Evolutionary conservation across 1,140 invertebrate species (phyloP).

Genomic region (Melanaphis sacchari): DNA sequence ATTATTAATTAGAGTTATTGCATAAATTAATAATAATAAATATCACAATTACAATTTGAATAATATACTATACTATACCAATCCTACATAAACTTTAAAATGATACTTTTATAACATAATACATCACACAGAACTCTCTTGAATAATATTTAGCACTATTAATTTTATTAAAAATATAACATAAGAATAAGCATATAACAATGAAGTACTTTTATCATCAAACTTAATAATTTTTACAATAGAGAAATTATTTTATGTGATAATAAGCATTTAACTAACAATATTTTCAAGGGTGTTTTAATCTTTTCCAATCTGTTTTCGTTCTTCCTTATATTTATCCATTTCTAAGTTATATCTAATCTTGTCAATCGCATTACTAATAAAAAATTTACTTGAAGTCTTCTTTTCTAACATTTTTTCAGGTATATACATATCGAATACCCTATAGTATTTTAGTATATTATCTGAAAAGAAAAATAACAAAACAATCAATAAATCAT

Average conservation of each 20-base stretch:
- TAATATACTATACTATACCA: too few relatives aligned
- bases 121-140: not conserved
- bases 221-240: not conserved
- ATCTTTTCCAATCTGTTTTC: slow-evolving; percentile 24
- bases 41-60: not conserved
- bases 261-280: not conserved
- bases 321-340: not conserved
- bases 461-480: slow-evolving; percentile 45
- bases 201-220: not conserved
- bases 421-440: slow-evolving; percentile 46
- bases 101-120: too few relatives aligned
- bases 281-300: not conserved
- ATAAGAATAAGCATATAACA: not conserved
- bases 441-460: slow-evolving; percentile 42
- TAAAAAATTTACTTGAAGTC: not conserved
- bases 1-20: not conserved
- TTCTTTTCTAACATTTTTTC: slow-evolving; percentile 15
- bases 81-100: too few relatives aligned
- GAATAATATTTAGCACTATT: not conserved
- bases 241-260: not conserved
- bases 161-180: not conserved
- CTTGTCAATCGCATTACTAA: not conserved
- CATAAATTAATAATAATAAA: not conserved
- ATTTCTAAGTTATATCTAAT: slow-evolving; percentile 10
- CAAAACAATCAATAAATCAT: not conserved